A percentile compares a stretch with the other conserved stretches of the same genome.
Evolutionary conservation across 1,140 invertebrate genomes (phyloP).

Genomic region (Bilobella aurantiaca): DNA sequence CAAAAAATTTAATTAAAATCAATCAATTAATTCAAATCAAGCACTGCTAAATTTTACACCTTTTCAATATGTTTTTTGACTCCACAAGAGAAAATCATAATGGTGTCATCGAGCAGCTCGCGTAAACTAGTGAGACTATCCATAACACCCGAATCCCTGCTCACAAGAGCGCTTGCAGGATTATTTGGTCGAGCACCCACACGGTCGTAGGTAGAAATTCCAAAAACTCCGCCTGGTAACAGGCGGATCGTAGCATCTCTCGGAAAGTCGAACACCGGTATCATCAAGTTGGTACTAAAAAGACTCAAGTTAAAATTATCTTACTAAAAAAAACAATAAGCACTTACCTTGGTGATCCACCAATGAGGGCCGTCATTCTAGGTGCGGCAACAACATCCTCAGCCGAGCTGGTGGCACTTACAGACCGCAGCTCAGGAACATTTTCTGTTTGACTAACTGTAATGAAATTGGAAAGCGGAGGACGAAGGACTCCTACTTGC

Average conservation of each 20-base stretch:
- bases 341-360: constrained; percentile 19
- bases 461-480: neutral
- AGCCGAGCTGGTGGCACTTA: constrained; percentile 24
- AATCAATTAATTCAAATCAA: constrained; percentile 26
- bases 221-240: constrained; percentile 18
- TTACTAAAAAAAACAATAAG: neutral
- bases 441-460: constrained; percentile 3
- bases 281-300: constrained; percentile 28
- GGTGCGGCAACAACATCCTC: constrained; percentile 15
- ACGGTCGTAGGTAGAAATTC: constrained; percentile 14
- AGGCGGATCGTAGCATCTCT: constrained; percentile 2
- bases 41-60: constrained; percentile 39
- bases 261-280: constrained; percentile 23
- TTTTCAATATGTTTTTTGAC: constrained; percentile 61
- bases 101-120: constrained; percentile 55
- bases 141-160: constrained; percentile 26
- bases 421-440: neutral
- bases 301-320: neutral
- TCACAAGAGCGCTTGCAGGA: constrained; percentile 19
- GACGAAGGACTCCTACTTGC: neutral
- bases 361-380: constrained; percentile 15
- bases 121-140: constrained; percentile 35
- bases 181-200: constrained; percentile 13
- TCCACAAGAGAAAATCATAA: constrained; percentile 56
- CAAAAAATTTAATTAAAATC: neutral